phyloP scores from a whole-genome alignment of 2,113 vertebrate genomes.

The Grammomys dolichurus region DNA sequence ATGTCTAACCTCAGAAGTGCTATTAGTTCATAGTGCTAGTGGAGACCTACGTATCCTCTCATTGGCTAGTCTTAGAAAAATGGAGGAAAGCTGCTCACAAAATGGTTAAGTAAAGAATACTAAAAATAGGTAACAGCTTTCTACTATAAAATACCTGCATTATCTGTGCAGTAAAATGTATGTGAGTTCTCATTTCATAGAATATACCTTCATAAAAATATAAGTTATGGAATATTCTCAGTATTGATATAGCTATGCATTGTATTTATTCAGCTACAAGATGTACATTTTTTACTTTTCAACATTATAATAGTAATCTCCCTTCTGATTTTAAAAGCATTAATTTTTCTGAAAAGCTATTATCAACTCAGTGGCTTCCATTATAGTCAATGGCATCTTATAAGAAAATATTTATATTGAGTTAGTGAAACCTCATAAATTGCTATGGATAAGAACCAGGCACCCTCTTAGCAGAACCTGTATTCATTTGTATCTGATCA shows the following conservation, averaged over 20 bases:
- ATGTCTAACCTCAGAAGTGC: background rate
- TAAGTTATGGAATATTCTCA: background rate
- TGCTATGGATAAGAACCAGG: background rate
- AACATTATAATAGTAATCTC: conserved; percentile 45
- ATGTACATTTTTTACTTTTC: conserved; percentile 39
- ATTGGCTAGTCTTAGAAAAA: conserved; percentile 13
- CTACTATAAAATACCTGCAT: conserved; percentile 43
- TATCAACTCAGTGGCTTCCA: conserved; percentile 37
- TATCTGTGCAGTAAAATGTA: conserved; percentile 27
- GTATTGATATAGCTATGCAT: background rate
- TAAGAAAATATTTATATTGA: conserved; percentile 49
- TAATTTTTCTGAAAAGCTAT: conserved; percentile 45
- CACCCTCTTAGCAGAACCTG: background rate
- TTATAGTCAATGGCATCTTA: conserved; percentile 26
- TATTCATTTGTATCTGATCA: background rate
- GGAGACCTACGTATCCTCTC: background rate
- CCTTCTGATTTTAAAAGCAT: conserved; percentile 41
- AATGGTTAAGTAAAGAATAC: conserved; percentile 50
- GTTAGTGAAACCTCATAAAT: conserved; percentile 9
- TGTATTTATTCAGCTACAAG: conserved; percentile 18
- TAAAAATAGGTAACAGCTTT: conserved; percentile 40
- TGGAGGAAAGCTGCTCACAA: background rate
- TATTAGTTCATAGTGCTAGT: background rate
- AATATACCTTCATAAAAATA: background rate
- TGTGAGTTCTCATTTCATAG: conserved; percentile 10